These are phyloP conservation scores for Heterodera schachtii DNA, from an alignment of 1,140 invertebrate genomes.

Conservation along the genomic window DNA sequence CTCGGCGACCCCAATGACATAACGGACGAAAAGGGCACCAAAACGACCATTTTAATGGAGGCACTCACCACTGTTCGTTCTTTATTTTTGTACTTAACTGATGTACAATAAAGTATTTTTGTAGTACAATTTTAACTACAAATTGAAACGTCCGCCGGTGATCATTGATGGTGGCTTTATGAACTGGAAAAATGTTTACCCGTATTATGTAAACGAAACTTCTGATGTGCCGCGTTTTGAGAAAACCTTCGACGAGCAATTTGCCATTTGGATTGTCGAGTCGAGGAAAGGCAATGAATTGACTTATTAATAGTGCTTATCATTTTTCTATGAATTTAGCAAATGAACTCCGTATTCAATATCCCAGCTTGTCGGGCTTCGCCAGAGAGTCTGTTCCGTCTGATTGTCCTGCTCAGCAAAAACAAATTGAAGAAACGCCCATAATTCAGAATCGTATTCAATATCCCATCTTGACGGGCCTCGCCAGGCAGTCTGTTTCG, in stretches of 20 bases:
- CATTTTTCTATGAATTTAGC: constrained; percentile 5
- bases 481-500: too few species aligned
- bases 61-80: constrained; percentile 27
- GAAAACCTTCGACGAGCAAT: constrained; percentile 30
- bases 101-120: background rate
- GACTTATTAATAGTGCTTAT: background rate
- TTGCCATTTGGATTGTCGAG: constrained; percentile 19
- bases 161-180: constrained; percentile 29
- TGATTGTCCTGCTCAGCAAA: too few species aligned
- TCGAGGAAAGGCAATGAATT: background rate
- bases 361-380: constrained; percentile 5
- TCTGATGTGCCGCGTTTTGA: constrained; percentile 2
- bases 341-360: background rate
- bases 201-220: background rate
- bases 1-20: constrained; percentile 24
- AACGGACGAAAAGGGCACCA: constrained; percentile 15
- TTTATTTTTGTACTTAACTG: background rate
- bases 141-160: constrained; percentile 16
- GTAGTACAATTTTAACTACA: constrained; percentile 15
- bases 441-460: too few species aligned
- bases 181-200: constrained; percentile 20
- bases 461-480: too few species aligned
- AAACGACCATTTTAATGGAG: constrained; percentile 20
- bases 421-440: too few species aligned
- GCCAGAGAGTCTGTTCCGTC: background rate